Conservation (phyloP, 2,797 vertebrate genomes). For the Argya squamiceps region DNA sequence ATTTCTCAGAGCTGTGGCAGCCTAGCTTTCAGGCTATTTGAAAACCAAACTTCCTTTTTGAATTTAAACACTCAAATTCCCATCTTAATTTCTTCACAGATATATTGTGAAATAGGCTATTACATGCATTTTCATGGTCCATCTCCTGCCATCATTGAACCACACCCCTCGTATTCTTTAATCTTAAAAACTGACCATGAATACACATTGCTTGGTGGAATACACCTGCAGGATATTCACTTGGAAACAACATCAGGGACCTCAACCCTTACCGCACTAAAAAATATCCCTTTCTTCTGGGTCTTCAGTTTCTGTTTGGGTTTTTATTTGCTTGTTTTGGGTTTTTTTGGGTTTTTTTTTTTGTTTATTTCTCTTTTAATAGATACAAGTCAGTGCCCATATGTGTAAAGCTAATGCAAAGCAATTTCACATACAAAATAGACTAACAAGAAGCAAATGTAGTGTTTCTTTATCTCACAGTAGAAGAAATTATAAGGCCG, state of each 20-base stretch:
- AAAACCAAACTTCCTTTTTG: not conserved
- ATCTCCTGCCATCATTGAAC: not conserved
- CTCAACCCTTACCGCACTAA: fast-evolving
- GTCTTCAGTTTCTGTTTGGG: not conserved
- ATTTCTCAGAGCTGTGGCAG: not conserved
- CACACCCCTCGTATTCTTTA: not conserved
- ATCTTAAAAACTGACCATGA: not conserved
- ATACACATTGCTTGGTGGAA: not conserved
- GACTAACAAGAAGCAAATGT: not conserved
- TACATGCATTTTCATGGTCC: not conserved
- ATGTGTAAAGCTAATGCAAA: not conserved
- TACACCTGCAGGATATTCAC: not conserved
- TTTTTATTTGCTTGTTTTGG: not conserved
- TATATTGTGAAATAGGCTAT: not conserved
- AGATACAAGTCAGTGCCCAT: not conserved
- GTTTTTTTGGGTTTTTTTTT: not conserved
- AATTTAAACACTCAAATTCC: not conserved
- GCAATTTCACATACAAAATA: not conserved
- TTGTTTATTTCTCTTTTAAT: not conserved
- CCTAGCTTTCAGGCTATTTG: not conserved
- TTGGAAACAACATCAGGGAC: not conserved
- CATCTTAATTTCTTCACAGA: not conserved
- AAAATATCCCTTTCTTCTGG: not conserved
- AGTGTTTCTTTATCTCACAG: not conserved
- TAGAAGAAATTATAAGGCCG: not conserved